phyloP scores from a whole-genome alignment of 2,797 vertebrate genomes.

The Zalophus californianus region DNA sequence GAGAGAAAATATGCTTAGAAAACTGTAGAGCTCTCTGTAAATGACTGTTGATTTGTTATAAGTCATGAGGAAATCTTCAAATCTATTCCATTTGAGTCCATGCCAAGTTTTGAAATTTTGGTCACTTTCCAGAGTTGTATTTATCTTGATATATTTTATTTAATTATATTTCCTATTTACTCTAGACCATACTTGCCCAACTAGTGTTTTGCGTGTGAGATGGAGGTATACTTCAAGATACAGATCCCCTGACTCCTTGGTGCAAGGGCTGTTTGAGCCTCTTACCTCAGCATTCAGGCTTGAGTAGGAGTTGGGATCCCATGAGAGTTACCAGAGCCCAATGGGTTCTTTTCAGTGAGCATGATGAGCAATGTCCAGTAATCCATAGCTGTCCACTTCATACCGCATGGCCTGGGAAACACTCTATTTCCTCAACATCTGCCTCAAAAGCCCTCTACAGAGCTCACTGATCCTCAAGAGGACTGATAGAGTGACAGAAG shows the following conservation, averaged over 20 bases:
- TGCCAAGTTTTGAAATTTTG: not conserved
- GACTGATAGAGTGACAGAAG: not conserved
- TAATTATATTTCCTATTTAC: not conserved
- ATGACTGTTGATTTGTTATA: not conserved
- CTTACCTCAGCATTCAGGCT: not conserved
- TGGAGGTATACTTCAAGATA: not conserved
- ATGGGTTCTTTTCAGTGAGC: not conserved
- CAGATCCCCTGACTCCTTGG: not conserved
- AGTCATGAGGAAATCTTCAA: not conserved
- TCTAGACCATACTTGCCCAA: not conserved
- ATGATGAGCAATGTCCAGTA: not conserved
- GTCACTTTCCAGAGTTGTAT: not conserved
- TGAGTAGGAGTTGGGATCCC: not conserved
- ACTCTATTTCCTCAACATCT: not conserved
- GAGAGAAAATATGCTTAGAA: not conserved
- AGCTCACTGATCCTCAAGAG: not conserved
- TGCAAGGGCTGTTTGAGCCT: not conserved
- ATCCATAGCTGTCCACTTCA: not conserved
- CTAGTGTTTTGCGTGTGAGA: fast-evolving
- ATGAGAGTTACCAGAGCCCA: not conserved
- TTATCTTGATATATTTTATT: not conserved
- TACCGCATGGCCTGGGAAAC: not conserved
- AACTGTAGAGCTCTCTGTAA: not conserved
- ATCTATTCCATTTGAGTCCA: not conserved
- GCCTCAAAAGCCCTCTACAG: not conserved